These are phyloP conservation scores for Coenonympha glycerion DNA, from an alignment of 2,888 invertebrate genomes.

Conservation along the genomic window DNA sequence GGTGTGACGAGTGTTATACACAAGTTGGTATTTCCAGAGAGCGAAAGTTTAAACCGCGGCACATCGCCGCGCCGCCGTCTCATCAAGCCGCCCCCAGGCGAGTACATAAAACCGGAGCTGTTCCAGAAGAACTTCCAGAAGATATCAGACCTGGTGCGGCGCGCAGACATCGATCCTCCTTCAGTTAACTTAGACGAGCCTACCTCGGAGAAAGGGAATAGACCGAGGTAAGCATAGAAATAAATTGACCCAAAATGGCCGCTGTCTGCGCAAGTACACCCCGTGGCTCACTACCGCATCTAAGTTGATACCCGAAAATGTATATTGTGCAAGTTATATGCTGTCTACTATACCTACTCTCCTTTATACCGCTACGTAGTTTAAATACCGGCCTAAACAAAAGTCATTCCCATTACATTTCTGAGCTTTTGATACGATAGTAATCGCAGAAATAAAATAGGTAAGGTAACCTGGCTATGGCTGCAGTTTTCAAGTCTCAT, in stretches of 20 bases:
- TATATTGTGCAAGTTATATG: too few species aligned
- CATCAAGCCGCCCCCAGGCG: conserved; percentile 74
- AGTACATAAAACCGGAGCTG: conserved; percentile 76
- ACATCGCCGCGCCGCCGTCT: conserved; percentile 64
- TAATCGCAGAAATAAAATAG: too few species aligned
- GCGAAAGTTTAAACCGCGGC: conserved; percentile 35
- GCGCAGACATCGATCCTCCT: conserved; percentile 50
- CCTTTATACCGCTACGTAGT: too few species aligned
- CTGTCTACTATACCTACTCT: too few species aligned
- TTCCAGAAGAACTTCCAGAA: conserved; percentile 74
- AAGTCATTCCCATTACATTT: too few species aligned
- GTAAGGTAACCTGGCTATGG: too few species aligned
- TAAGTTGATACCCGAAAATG: too few species aligned
- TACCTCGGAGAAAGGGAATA: conserved; percentile 47
- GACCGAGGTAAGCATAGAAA: conserved; percentile 49
- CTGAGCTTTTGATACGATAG: too few species aligned
- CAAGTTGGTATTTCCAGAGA: conserved; percentile 17
- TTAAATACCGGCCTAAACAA: too few species aligned
- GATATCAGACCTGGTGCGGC: conserved; percentile 63
- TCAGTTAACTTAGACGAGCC: conserved; percentile 48
- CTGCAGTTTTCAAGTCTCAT: too few species aligned
- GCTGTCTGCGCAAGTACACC: too few species aligned
- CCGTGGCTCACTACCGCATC: too few species aligned
- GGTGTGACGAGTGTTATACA: not conserved
- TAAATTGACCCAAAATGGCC: conserved; percentile 1